Conservation (phyloP, 2,113 vertebrate species). For the Trogon melanurus region DNA sequence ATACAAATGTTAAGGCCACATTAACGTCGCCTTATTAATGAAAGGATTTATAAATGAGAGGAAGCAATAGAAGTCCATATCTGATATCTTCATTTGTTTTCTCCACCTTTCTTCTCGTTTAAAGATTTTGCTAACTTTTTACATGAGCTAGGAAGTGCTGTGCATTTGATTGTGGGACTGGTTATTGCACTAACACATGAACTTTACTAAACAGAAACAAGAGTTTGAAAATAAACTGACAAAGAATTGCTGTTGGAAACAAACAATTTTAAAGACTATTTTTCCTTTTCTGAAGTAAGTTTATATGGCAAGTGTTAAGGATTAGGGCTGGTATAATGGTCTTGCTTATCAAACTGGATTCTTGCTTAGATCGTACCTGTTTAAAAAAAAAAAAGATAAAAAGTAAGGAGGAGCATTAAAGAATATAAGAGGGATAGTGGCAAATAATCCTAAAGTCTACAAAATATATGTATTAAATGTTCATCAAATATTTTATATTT, state of each 20-base stretch:
- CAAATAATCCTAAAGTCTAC: background rate
- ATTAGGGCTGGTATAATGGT: background rate
- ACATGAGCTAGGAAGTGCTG: background rate
- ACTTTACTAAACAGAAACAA: background rate
- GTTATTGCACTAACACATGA: background rate
- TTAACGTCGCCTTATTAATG: too few relatives aligned
- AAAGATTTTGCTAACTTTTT: background rate
- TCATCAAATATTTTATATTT: background rate
- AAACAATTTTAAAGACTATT: background rate
- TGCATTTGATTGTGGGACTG: background rate
- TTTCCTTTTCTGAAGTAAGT: background rate
- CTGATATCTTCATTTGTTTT: background rate
- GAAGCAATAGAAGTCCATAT: background rate
- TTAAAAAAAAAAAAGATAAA: background rate
- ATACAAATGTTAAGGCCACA: background rate
- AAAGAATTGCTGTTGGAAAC: background rate
- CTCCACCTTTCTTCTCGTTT: background rate
- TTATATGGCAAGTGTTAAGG: background rate
- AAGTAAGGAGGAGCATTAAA: rapidly evolving
- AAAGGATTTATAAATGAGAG: background rate
- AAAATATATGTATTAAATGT: background rate
- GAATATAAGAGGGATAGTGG: background rate
- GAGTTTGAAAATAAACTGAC: background rate
- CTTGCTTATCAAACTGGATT: background rate
- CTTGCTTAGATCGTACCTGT: background rate